Conservation (phyloP, 2,797 vertebrate genomes). For the Naso thynnoides region DNA sequence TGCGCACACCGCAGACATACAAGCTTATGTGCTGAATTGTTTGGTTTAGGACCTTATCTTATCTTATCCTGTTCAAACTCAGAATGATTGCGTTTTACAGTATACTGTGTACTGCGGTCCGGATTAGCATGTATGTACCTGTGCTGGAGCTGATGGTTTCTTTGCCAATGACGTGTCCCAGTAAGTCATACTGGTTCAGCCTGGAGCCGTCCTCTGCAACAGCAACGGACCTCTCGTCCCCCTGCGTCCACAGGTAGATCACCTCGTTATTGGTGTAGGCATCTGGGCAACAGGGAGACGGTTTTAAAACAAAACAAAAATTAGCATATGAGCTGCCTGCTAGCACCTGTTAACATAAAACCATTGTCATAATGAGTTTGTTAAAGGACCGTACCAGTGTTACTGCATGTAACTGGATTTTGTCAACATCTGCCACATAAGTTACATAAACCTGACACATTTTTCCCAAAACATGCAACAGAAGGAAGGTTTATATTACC, state of each 20-base stretch:
- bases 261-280: slow-evolving; percentile 98
- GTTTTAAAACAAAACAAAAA: neutral
- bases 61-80: slow-evolving; percentile 2
- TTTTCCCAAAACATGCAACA: no score
- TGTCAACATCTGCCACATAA: no score
- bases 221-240: slow-evolving; percentile 92
- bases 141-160: slow-evolving; percentile 98
- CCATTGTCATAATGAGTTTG: no score
- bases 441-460: no score
- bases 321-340: neutral
- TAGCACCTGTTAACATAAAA: neutral
- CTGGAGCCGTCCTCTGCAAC: slow-evolving; percentile 96
- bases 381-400: no score
- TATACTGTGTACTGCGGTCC: neutral
- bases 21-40: neutral
- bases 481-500: no score
- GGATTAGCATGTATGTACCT: slow-evolving; percentile 82
- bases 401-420: no score
- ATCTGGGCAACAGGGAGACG: slow-evolving; percentile 80
- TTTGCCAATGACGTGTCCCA: slow-evolving; percentile 95
- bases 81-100: slow-evolving; percentile 2
- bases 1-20: neutral
- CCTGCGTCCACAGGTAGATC: slow-evolving; percentile 96
- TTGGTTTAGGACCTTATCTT: slow-evolving; percentile 2
- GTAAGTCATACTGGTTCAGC: slow-evolving; percentile 96